These are phyloP conservation scores for Caenorhabditis elegans DNA, from an alignment of 1,140 invertebrate genomes.

Conservation along the genomic window WBcel235 BX284603.4:6167001-6167500, in stretches of 20 bases:
- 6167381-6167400: background rate
- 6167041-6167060: background rate
- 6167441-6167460: conserved; percentile 28
- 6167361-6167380: conserved; percentile 50
- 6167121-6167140: background rate
- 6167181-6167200: background rate
- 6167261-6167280: background rate
- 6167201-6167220: background rate
- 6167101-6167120: background rate
- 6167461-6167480: conserved; percentile 4
- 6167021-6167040: background rate
- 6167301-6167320: background rate
- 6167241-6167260: conserved; percentile 34
- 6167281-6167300: too few relatives aligned
- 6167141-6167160: background rate
- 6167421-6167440: background rate
- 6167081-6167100: background rate
- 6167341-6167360: conserved; percentile 40
- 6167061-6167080: background rate
- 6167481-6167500: background rate
- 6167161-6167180: conserved; percentile 32
- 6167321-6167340: background rate
- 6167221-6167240: conserved; percentile 38
- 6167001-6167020: conserved; percentile 6
- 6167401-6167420: conserved; percentile 24